Evolutionary conservation across 2,797 vertebrate species (phyloP), one percentile per base, ranked within the genome.

Genomic region (Danio tinwini): DNA sequence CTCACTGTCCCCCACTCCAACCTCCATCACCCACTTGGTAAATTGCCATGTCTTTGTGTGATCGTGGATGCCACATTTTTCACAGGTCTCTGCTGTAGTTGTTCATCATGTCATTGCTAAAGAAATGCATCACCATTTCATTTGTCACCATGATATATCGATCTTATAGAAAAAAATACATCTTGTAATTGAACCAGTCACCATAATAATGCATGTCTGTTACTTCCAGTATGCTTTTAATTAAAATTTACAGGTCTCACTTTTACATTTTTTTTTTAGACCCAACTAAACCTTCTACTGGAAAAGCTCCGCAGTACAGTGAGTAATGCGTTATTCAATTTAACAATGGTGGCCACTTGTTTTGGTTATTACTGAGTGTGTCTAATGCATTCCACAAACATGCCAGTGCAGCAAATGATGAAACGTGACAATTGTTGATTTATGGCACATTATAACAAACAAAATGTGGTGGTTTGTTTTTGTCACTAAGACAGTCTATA

Each of bases 231-330:
- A 73, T 72, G 13, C 17, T 71, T 47, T 62, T 8, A 13, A 29
- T 19, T 55, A 2, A 40, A 17, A 53, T 45, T 1, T 37, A 29
- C 40, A 8, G 49, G 52, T 47, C 37, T 47, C 7, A 52, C 55
- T 40, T 50, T 40, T 6, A 11, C 3, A 12, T 61, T 82, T 44
- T 19, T 76, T 90, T 91, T 84, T 82, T 93, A 99, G 98, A 99
- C 97, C 42, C 98, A 99, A 83, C 91, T 99, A 86, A 99, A 98
- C 91, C 92, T 98, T 84, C 93, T 99, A 77, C 93, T 99, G 77
- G 98, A 99, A 90, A 99, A 99, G 89, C 96, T 99, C 67, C 96
- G 94, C 83, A 97, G 97, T 87, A 99, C 98, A 42, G 98, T 99
- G 92, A 97, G 98, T 96, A 64, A 17, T 49, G 4, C 40, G 7